Conservation (phyloP, 2,113 vertebrate species). For the Pedetes capensis region DNA sequence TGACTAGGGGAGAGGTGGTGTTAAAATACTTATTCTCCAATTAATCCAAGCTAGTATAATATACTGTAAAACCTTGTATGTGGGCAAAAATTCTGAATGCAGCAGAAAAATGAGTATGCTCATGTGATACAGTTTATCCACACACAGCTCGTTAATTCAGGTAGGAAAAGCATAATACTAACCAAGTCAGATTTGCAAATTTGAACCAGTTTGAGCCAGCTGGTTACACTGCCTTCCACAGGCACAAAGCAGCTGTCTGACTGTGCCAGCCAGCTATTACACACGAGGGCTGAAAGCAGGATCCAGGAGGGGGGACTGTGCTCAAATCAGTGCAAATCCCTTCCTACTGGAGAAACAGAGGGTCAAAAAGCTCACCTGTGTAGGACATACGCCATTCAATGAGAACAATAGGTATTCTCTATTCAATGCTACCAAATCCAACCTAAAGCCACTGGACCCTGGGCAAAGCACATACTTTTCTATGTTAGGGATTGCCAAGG, state of each 20-base stretch:
- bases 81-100: slow-evolving; percentile 10
- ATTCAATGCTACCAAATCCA: neutral
- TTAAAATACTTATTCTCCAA: slow-evolving; percentile 28
- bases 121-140: neutral
- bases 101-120: neutral
- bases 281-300: neutral
- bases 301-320: neutral
- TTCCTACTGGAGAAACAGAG: neutral
- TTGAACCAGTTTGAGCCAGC: slow-evolving; percentile 7
- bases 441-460: neutral
- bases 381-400: neutral
- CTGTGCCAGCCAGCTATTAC: slow-evolving; percentile 29
- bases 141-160: slow-evolving; percentile 17
- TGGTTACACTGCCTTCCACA: slow-evolving; percentile 7
- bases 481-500: slow-evolving; percentile 14
- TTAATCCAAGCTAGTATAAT: slow-evolving; percentile 4
- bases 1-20: neutral
- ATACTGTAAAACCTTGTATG: neutral
- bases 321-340: slow-evolving; percentile 46
- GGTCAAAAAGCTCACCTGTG: slow-evolving; percentile 47
- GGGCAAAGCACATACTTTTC: slow-evolving; percentile 22
- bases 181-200: neutral
- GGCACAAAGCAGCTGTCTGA: slow-evolving; percentile 47
- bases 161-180: slow-evolving; percentile 6
- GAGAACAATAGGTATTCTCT: slow-evolving; percentile 55